These are phyloP conservation scores for Lasioglossum lativentre DNA, from an alignment of 2,888 invertebrate genomes.

Conservation along the genomic window DNA sequence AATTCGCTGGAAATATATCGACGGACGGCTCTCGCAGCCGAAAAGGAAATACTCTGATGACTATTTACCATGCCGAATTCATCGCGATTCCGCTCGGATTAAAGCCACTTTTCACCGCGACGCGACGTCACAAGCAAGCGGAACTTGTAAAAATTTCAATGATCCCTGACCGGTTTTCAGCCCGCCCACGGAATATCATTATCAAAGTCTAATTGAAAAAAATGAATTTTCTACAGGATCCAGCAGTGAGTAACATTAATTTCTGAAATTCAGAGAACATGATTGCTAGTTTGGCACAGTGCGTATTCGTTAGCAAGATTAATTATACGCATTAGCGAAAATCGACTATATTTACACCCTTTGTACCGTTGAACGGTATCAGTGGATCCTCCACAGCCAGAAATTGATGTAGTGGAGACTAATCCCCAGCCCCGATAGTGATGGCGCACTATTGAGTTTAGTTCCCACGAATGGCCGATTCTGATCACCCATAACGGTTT, in stretches of 20 bases:
- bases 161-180: not conserved
- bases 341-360: not conserved
- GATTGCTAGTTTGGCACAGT: not conserved
- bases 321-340: not conserved
- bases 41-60: not conserved
- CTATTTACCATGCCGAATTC: not conserved
- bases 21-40: not conserved
- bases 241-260: not conserved
- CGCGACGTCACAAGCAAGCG: not conserved
- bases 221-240: too few species aligned
- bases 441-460: not conserved
- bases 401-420: not conserved
- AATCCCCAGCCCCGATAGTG: not conserved
- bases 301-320: not conserved
- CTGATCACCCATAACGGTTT: constrained; percentile 9
- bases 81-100: not conserved
- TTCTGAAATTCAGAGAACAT: not conserved
- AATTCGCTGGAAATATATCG: constrained; percentile 23
- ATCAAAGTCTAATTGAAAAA: not conserved
- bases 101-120: not conserved
- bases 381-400: not conserved
- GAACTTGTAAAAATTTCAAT: not conserved
- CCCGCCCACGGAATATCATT: not conserved
- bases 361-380: not conserved
- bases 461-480: not conserved